phyloP scores from a whole-genome alignment of 2,113 vertebrate genomes.

The Gallinago jamesoni region DNA sequence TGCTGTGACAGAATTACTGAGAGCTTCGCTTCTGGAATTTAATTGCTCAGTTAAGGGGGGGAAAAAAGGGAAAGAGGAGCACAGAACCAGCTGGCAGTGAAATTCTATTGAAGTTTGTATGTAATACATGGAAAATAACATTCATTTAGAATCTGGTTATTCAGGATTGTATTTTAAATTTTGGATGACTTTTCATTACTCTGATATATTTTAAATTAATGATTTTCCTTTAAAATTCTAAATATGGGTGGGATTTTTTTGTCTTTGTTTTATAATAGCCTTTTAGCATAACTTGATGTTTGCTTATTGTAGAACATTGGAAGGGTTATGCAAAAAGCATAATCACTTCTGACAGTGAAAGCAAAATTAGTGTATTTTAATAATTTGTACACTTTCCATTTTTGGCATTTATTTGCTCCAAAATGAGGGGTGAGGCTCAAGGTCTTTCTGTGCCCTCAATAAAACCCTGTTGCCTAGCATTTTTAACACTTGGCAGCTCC shows the following conservation, averaged over 20 bases:
- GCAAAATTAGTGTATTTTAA: background rate
- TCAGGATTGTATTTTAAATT: background rate
- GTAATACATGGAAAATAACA: background rate
- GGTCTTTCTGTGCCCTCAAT: background rate
- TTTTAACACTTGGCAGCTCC: constrained; percentile 52
- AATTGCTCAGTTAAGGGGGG: constrained; percentile 20
- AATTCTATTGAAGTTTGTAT: background rate
- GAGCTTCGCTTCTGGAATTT: constrained; percentile 6
- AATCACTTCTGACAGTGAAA: background rate
- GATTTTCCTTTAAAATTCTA: background rate
- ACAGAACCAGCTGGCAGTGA: constrained; percentile 21
- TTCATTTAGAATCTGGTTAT: background rate
- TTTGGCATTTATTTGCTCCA: background rate
- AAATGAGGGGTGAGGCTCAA: background rate
- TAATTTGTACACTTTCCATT: background rate
- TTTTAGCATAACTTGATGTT: background rate
- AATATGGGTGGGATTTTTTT: background rate
- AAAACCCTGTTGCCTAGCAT: constrained; percentile 45
- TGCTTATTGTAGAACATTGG: background rate
- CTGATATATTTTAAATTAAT: background rate
- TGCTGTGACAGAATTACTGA: constrained; percentile 26
- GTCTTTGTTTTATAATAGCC: background rate
- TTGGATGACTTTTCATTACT: background rate
- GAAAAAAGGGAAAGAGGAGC: background rate
- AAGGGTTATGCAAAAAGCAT: background rate